phyloP scores from a whole-genome alignment of 2,888 invertebrate genomes.

The Hipparchia sbordonii region DNA sequence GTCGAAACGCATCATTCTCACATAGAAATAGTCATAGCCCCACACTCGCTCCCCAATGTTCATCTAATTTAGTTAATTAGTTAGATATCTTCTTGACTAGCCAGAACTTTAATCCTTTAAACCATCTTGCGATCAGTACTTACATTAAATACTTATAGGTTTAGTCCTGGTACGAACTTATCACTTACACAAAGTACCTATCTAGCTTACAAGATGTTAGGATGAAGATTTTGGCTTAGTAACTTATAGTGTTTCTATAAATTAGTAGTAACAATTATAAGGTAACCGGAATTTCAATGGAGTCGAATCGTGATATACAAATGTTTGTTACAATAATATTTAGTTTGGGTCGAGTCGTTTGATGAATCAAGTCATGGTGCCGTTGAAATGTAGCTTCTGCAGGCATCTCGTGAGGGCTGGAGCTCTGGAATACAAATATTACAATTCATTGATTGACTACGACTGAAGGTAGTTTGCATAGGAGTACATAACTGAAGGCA shows the following conservation, averaged over 20 bases:
- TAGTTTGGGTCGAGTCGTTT: slow-evolving; percentile 43
- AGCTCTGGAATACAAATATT: slow-evolving; percentile 66
- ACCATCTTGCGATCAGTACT: slow-evolving; percentile 23
- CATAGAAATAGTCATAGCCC: slow-evolving; percentile 42
- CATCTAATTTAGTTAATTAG: slow-evolving; percentile 25
- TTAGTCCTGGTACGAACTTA: slow-evolving; percentile 27
- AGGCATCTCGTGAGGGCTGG: slow-evolving; percentile 76
- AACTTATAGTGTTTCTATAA: slow-evolving; percentile 41
- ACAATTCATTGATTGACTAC: slow-evolving; percentile 40
- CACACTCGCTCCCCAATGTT: slow-evolving; percentile 42
- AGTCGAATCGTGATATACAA: slow-evolving; percentile 62
- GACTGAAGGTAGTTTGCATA: background rate
- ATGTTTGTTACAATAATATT: slow-evolving; percentile 59
- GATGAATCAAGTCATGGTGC: slow-evolving; percentile 69
- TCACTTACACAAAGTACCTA: slow-evolving; percentile 17
- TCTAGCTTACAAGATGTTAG: slow-evolving; percentile 38
- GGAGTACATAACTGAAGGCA: no score
- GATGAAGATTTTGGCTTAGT: slow-evolving; percentile 43
- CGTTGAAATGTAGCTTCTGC: slow-evolving; percentile 69
- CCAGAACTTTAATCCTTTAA: slow-evolving; percentile 34
- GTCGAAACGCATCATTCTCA: slow-evolving; percentile 32
- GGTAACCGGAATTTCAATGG: slow-evolving; percentile 57
- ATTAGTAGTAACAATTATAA: slow-evolving; percentile 46
- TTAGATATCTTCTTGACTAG: slow-evolving; percentile 39
- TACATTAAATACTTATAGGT: slow-evolving; percentile 12